Base-by-base conservation (phyloP, 2,888 invertebrate genomes). In the Melinopterus prodromus region DNA sequence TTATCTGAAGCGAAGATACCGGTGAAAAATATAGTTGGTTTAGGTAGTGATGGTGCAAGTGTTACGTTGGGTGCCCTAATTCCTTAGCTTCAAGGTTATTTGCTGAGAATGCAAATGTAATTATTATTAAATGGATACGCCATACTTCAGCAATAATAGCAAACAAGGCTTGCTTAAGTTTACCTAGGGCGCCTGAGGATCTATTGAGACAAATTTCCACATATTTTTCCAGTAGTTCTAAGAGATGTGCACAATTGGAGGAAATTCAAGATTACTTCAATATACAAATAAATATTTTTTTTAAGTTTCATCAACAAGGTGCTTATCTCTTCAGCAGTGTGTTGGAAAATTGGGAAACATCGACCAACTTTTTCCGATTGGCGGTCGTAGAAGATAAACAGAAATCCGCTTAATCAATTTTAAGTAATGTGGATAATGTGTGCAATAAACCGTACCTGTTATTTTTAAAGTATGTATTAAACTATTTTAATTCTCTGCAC, bases 151-250 rank as follows among this genome's bases (percentile, higher is more conserved):
- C 79, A 16, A 53, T 79, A 14, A 70, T 79, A 12, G 76, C 79
- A 36, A 76, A 69, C 76, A 79, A 76, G 16, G 79, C 79, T 14
- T 74, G 78, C 53, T 53, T 16, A 74, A 71, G 14, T 12, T 74
- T 78, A 74, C 78, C 78, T 36, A 35, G 78, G 71, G 14, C 78
- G n/a, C 78, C 78, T 38, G 78, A 78, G 72, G 78, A 78, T 36
- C 36, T 78, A 15, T 16, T 78, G 16, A 16, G 78, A 70, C 36
- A 35, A 35, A 72, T 78, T 14, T 35, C 78, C 16, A 72, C 36
- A 6, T 78, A 78, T 37, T 26, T 78, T 74, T 72, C 15, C 15
- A 14, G 15, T 14, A 36, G 72, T 72, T 36, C 78, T 14, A 78
- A 78, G 35, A 74, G 71, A 53, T 35, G 72, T 16, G 6, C 6